Evolutionary conservation across 64 coral and sea anemone genomes (phyloP), one percentile per base, ranked within the genome.

Genomic region (Anthopleura sola): DNA sequence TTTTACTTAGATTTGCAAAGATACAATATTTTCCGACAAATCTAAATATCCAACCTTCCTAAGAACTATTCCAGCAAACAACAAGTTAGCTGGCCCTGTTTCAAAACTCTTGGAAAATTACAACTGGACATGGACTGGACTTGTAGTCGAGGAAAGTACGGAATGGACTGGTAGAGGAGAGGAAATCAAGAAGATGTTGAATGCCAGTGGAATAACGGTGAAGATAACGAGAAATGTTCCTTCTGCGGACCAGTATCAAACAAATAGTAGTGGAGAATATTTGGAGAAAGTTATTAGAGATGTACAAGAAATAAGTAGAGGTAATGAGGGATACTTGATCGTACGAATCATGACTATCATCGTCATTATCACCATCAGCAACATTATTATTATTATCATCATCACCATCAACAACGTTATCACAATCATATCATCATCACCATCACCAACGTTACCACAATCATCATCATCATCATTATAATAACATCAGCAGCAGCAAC

Each of bases 31-130:
- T 4, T 91, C 89, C 9, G 76, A 91, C 39, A 91, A 91, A 66
- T 49, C 20, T 1, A 32, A 66, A 49, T 91, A 60, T 21, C 84
- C 89, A 2, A 91, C 89, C 12, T 91, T 91, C 78, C 55, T 75
- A n/a, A 84, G 89, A 46, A 91, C 89, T 37, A 81, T 86, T 32
- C 89, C 89, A 47, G 54, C 89, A 6, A 91, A 80, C 57, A 86
- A 60, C 77, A 78, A 82, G 60, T 75, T 91, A 17, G 75, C 76
- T 31, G 31, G n/a, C 47, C 89, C 75, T 0, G 23, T 91, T 29
- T 74, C 50, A 66, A 85, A 56, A 49, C 55, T 91, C 47, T 69
- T 91, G 78, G 33, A 86, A 46, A 40, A 76, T 82, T 86, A 79
- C 23, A 86, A 86, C 24, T 91, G 89, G 89, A 86, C 75, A 24